phyloP scores from a whole-genome alignment of 2,113 vertebrate genomes.

The Pontoporia blainvillei region DNA sequence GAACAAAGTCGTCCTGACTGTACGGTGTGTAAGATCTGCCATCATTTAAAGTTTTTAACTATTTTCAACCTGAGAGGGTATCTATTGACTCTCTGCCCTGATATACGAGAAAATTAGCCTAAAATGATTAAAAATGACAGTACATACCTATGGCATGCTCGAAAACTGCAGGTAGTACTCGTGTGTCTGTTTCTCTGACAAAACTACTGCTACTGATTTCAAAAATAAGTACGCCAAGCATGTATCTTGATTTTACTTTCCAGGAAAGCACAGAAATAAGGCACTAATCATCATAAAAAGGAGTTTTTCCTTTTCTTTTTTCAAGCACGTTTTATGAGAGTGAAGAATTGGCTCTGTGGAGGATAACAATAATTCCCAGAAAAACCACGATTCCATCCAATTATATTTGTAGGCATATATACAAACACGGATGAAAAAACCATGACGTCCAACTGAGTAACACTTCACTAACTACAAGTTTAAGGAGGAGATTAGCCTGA shows the following conservation, averaged over 20 bases:
- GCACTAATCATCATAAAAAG: constrained; percentile 60
- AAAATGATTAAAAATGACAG: constrained; percentile 5
- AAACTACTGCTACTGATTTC: not conserved
- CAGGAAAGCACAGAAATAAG: constrained; percentile 41
- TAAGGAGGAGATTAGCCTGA: not conserved
- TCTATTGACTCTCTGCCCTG: not conserved
- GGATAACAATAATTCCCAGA: constrained; percentile 39
- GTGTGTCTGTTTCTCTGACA: not conserved
- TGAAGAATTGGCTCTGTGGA: constrained; percentile 35
- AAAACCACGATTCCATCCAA: constrained; percentile 38
- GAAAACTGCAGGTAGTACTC: not conserved
- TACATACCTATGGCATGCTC: not conserved
- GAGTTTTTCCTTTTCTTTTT: constrained; percentile 31
- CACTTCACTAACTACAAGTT: not conserved
- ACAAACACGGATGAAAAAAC: not conserved
- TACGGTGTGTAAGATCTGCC: not conserved
- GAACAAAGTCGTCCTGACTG: not conserved
- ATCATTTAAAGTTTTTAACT: not conserved
- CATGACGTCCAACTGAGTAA: not conserved
- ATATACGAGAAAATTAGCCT: constrained; percentile 1
- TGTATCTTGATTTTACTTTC: constrained; percentile 60
- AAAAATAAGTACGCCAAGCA: not conserved
- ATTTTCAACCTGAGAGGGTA: not conserved
- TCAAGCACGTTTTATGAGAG: constrained; percentile 53
- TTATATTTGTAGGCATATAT: not conserved